A percentile compares a stretch with the other conserved stretches of the same genome.
Conservation (phyloP, 2,888 invertebrate genomes). For the Automeris io region DNA sequence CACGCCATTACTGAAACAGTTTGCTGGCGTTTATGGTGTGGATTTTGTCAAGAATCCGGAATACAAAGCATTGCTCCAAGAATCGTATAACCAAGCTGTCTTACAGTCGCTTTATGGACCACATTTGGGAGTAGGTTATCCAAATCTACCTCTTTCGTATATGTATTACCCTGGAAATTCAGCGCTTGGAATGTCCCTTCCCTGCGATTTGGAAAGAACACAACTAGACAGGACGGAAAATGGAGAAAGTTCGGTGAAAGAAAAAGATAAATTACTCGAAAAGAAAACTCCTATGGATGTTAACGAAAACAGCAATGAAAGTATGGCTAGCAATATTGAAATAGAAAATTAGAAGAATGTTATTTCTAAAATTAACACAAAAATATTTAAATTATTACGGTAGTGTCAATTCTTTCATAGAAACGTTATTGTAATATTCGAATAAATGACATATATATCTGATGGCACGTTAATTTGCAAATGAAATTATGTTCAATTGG, state of each 20-base stretch:
- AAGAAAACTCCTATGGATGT: slow-evolving; percentile 47
- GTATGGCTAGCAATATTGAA: slow-evolving; percentile 73
- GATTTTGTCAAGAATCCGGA: slow-evolving; percentile 70
- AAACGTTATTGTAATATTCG: too few relatives aligned
- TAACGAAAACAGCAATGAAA: slow-evolving; percentile 68
- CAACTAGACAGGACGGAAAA: slow-evolving; percentile 43
- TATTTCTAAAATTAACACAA: not conserved
- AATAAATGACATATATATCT: too few relatives aligned
- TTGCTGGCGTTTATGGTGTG: slow-evolving; percentile 68
- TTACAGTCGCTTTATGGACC: slow-evolving; percentile 67
- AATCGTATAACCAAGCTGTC: slow-evolving; percentile 70
- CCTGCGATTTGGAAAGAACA: slow-evolving; percentile 55
- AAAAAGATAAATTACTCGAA: slow-evolving; percentile 37
- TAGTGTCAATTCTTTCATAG: too few relatives aligned
- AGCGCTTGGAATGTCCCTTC: slow-evolving; percentile 47
- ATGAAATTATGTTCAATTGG: not conserved
- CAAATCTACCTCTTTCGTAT: slow-evolving; percentile 60
- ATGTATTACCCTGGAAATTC: slow-evolving; percentile 71
- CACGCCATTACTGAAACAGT: slow-evolving; percentile 68
- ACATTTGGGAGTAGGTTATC: slow-evolving; percentile 65
- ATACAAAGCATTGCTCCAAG: slow-evolving; percentile 65
- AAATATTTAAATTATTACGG: too few relatives aligned
- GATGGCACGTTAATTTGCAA: not conserved
- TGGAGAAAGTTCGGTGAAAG: slow-evolving; percentile 38
- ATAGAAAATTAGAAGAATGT: slow-evolving; percentile 53